A percentile compares a stretch with the other conserved stretches of the same genome.
Evolutionary conservation across 2,888 invertebrate species (phyloP).

Genomic region (Plutella xylostella): DNA sequence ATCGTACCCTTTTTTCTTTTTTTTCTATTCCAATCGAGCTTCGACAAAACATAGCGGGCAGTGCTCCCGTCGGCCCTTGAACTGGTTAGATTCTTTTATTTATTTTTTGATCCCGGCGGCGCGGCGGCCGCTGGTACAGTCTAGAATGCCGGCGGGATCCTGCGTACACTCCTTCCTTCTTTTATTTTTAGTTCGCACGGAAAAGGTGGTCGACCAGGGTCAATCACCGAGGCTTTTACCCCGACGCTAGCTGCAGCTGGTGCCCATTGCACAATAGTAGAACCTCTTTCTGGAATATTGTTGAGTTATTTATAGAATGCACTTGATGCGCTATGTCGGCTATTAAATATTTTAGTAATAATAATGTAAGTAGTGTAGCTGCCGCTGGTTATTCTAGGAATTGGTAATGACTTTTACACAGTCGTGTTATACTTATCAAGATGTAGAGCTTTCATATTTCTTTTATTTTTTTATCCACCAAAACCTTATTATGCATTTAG

Average conservation of each 20-base stretch:
- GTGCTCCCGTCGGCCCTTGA: constrained; percentile 40
- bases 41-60: constrained; percentile 31
- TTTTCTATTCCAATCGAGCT: constrained; percentile 31
- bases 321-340: too few species aligned
- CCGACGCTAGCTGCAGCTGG: constrained; percentile 44
- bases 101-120: constrained; percentile 40
- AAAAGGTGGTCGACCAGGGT: constrained; percentile 60
- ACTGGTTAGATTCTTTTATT: constrained; percentile 47
- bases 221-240: constrained; percentile 59
- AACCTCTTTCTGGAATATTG: constrained; percentile 32
- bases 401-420: too few species aligned
- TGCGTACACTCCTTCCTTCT: constrained; percentile 46
- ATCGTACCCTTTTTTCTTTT: constrained; percentile 25
- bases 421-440: too few species aligned
- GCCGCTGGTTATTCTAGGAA: too few species aligned
- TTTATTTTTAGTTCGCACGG: constrained; percentile 58
- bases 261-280: constrained; percentile 53
- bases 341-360: too few species aligned
- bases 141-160: constrained; percentile 54
- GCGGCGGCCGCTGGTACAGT: constrained; percentile 29
- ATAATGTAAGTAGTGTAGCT: too few species aligned
- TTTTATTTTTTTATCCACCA: too few species aligned
- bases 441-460: too few species aligned
- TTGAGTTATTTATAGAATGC: constrained; percentile 12
- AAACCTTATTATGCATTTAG: too few species aligned